Percentiles rank a stretch among this genome's conserved stretches.
These are phyloP conservation scores for Coendou prehensilis DNA, from an alignment of 2,797 vertebrate species.

Conservation along the genomic window DNA sequence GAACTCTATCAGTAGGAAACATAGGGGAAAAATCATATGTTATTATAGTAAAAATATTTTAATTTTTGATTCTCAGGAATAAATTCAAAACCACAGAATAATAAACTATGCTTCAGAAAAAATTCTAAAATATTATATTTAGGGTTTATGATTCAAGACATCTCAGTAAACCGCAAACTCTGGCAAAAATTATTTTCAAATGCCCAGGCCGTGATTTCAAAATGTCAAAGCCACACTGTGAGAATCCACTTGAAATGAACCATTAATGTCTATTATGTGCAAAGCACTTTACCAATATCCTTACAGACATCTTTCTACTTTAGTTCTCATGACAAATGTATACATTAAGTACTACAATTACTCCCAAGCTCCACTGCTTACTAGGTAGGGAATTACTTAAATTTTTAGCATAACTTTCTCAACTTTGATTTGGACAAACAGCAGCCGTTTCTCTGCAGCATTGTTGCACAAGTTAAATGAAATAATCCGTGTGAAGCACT, in stretches of 20 bases:
- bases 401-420: neutral
- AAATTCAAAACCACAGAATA: constrained; percentile 31
- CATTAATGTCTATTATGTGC: neutral
- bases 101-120: neutral
- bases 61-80: neutral
- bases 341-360: neutral
- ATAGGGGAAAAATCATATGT: neutral
- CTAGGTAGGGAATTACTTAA: neutral
- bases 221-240: neutral
- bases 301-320: neutral
- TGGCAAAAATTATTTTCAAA: neutral
- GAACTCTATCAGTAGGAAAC: neutral
- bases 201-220: neutral
- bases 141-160: neutral
- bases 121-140: neutral
- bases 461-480: neutral
- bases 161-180: neutral
- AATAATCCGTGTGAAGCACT: neutral
- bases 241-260: neutral
- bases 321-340: neutral
- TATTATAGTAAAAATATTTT: neutral
- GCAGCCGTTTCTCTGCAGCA: neutral
- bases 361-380: neutral
- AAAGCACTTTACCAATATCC: neutral
- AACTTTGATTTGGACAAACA: neutral